These are phyloP conservation scores for Formicarius rufipectus DNA, from an alignment of 2,113 vertebrate genomes.

Conservation along the genomic window DNA sequence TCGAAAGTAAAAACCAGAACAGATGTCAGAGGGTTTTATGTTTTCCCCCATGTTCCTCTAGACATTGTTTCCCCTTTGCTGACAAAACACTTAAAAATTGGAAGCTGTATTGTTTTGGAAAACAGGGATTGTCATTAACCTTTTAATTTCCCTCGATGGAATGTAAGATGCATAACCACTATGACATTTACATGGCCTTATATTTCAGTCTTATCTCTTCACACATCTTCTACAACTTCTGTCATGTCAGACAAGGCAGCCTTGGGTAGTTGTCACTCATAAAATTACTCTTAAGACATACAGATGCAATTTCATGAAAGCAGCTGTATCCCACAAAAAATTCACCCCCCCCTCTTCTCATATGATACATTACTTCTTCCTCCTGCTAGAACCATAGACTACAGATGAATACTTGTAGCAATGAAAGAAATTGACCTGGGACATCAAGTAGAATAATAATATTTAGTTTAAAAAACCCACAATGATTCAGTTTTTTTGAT, in stretches of 20 bases:
- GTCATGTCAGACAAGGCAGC: not conserved
- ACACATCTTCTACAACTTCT: not conserved
- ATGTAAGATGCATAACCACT: not conserved
- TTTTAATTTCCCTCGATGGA: not conserved
- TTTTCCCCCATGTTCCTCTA: not conserved
- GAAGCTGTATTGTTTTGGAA: constrained; percentile 22
- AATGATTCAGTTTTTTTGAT: not conserved
- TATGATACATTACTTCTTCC: not conserved
- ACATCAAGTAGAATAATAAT: not conserved
- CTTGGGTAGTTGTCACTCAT: not conserved
- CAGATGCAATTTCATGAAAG: not conserved
- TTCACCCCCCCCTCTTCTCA: not conserved
- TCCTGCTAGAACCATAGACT: not conserved
- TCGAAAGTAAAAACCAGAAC: constrained; percentile 28
- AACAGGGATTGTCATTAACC: constrained; percentile 27
- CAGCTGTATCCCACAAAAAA: not conserved
- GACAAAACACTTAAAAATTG: constrained; percentile 36
- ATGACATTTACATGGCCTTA: not conserved
- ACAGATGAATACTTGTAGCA: not conserved
- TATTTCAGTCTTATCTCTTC: not conserved
- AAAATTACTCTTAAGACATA: not conserved
- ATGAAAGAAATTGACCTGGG: not conserved
- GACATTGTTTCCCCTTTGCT: constrained; percentile 3
- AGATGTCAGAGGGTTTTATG: constrained; percentile 49
- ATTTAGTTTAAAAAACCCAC: rapidly evolving